Evolutionary conservation across 2,797 vertebrate species (phyloP), one percentile per base, ranked within the genome.

Genomic region (Rousettus madagascariensis): DNA sequence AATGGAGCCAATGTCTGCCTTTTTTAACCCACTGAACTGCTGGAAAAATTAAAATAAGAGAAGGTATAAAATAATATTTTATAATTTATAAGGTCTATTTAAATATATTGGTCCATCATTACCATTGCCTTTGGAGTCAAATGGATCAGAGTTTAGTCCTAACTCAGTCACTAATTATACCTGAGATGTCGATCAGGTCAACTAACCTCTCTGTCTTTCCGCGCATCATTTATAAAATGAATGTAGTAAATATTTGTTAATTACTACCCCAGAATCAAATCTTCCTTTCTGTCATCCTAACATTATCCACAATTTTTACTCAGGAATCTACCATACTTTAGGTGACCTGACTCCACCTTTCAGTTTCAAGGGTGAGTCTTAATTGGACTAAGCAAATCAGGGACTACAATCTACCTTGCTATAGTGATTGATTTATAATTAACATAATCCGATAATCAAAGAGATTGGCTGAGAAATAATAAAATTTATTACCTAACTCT

Each of bases 41-140:
- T 26, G 19, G 49, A 95, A 94, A 6, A 74, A 96, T 86, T 77
- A 90, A 86, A 78, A 84, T 1, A 43, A 94, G 28, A 77, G 33
- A 86, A 77, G 16, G 5, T 61, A 65, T 10, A 49, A 41, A 15
- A 36, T 82, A 92, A 19, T 15, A 5, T 83, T 86, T 87, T 80
- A 51, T 57, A 90, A 79, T 57, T 84, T 63, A n/a, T 28, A 36
- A 86, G 66, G n/a, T 43, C 46, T 41, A 43, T 36, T 75, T 66
- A 84, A 93, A 68, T 36, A 68, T 26, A 79, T 30, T 90, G 6
- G 1, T 79, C 71, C 38, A 30, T 43, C 28, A 77, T 24, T n/a
- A 36, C 17, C n/a, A 43, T 55, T 77, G 49, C 11, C 38, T 86
- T 78, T 87, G 16, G 33, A 69, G 28, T 83, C 55, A 82, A 85